Percentiles rank a stretch among this genome's conserved stretches.
Conservation (phyloP, 2,113 vertebrate genomes). For the Chloebia gouldiae region DNA sequence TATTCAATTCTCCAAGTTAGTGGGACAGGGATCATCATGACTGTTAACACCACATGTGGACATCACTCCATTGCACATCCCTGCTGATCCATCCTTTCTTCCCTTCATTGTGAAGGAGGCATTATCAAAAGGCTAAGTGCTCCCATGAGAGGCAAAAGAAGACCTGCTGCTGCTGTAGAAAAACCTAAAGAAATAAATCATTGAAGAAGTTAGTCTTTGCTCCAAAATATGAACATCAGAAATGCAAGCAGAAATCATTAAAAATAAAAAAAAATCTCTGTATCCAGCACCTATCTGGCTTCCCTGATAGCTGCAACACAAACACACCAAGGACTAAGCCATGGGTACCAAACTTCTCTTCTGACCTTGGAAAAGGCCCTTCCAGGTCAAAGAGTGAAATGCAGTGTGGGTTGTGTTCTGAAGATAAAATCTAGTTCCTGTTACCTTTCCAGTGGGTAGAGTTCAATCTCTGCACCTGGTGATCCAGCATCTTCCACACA, state of each 20-base stretch:
- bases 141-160: neutral
- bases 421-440: constrained; percentile 2
- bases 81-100: neutral
- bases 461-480: constrained; percentile 19
- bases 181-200: constrained; percentile 51
- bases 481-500: constrained; percentile 31
- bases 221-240: neutral
- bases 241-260: neutral
- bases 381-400: neutral
- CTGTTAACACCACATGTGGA: neutral
- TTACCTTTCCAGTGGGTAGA: constrained; percentile 49
- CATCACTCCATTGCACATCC: neutral
- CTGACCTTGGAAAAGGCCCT: neutral
- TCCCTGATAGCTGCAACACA: neutral
- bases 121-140: neutral
- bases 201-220: constrained; percentile 3
- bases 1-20: constrained; percentile 18
- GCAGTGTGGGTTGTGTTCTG: neutral
- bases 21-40: neutral
- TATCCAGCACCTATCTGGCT: neutral
- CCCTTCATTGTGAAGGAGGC: neutral
- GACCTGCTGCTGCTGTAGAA: neutral
- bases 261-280: neutral
- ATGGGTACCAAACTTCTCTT: neutral
- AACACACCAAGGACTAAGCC: neutral